Evolutionary conservation across 2,113 vertebrate genomes (phyloP), one percentile per base, ranked within the genome.

Genomic region (Solea senegalensis): DNA sequence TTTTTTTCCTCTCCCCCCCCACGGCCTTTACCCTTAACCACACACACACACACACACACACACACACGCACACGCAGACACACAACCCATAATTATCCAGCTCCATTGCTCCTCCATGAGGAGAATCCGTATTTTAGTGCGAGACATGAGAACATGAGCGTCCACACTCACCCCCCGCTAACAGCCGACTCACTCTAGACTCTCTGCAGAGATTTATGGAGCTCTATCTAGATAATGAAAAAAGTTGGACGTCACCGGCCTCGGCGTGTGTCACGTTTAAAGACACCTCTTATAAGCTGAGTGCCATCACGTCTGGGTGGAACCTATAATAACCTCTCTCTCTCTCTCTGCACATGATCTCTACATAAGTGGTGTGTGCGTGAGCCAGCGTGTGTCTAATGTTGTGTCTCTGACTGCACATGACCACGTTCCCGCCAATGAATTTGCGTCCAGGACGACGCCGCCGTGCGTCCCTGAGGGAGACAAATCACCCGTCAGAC

Each of bases 221-320:
- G 69, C 53, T 56, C 39, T 46, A 43, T 80, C 34, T 52, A 44
- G 64, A 64, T 73, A 68, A 85, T 80, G 59, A 81, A 83, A 21
- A 63, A 78, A 21, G 46, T 57, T 85, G 41, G 41, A 76, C 46
- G 66, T 87, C 86, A 86, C 68, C 48, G 69, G 82, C 59, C 60
- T 85, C 48, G 34, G 57, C 10, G 28, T 76, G 71, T 82, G 85
- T 82, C 72, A 83, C 39, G 34, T 77, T 82, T 89, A 86, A 89
- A 88, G 83, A 87, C 83, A 76, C 52, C 67, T 78, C 59, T 89
- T 74, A 62, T 76, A 58, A 81, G 78, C 68, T 60, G 78, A 88
- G 86, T 92, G 89, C 89, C 88, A 86, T 92, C 84, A 91, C 74
- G 89, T 92, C 86, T 92, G 86, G 81, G 68, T 70, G 59, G 76